These are phyloP conservation scores for Garra rufa DNA, from an alignment of 2,113 vertebrate genomes.

Conservation along the genomic window DNA sequence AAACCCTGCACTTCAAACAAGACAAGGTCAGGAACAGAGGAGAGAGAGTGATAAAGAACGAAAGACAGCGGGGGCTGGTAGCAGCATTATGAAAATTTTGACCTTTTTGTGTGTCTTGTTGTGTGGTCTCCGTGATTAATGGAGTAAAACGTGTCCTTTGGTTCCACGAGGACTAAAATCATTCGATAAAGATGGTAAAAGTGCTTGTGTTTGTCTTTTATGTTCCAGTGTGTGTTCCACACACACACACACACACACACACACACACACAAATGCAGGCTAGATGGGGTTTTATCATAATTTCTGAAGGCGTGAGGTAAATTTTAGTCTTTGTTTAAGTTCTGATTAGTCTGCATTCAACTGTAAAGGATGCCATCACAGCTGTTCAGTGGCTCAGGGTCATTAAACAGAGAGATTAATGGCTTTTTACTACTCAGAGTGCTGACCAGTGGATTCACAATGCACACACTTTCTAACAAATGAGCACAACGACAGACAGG, in stretches of 20 bases:
- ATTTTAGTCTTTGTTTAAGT: not conserved
- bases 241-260: not conserved
- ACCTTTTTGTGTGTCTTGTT: constrained; percentile 8
- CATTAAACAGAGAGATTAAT: constrained; percentile 48
- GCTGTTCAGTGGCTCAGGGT: constrained; percentile 9
- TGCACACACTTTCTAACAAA: constrained; percentile 14
- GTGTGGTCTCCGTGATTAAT: constrained; percentile 41
- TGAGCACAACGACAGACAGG: constrained; percentile 23
- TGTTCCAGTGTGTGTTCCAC: not conserved
- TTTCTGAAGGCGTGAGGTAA: not conserved
- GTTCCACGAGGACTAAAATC: constrained; percentile 6
- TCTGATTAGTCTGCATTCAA: constrained; percentile 24
- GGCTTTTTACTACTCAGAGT: constrained; percentile 29
- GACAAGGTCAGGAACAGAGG: constrained; percentile 2
- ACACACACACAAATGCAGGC: not conserved
- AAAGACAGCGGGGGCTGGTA: not conserved
- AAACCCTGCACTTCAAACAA: constrained; percentile 12
- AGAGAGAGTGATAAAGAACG: constrained; percentile 10
- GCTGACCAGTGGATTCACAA: constrained; percentile 31
- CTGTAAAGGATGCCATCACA: constrained; percentile 34
- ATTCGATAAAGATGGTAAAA: not conserved
- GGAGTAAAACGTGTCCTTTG: constrained; percentile 38
- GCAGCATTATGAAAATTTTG: not conserved
- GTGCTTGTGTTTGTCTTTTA: not conserved
- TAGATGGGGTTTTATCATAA: not conserved